Evolutionary conservation across 2,113 vertebrate genomes (phyloP).

Genomic region (Trachemys scripta): DNA sequence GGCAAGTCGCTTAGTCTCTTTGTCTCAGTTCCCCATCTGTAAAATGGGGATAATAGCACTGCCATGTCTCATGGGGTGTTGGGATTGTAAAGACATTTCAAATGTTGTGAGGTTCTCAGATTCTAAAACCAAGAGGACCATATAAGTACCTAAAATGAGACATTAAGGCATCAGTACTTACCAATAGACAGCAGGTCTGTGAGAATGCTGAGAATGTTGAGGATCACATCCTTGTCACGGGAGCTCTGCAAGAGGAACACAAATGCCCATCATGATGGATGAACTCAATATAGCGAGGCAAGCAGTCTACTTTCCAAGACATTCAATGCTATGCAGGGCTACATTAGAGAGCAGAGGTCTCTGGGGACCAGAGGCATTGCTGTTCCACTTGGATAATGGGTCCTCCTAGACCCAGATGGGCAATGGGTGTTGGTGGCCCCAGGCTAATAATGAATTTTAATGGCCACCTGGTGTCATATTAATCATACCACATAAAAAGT

Average conservation of each 20-base stretch:
- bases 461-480: not conserved
- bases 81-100: not conserved
- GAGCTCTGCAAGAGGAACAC: slow-evolving; percentile 83
- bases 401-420: slow-evolving; percentile 11
- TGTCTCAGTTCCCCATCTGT: not conserved
- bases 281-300: not conserved
- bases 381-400: not conserved
- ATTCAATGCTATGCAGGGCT: not conserved
- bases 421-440: not conserved
- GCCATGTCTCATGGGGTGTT: not conserved
- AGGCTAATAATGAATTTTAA: not conserved
- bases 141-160: not conserved
- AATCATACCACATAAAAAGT: not conserved
- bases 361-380: not conserved
- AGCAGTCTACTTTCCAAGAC: not conserved
- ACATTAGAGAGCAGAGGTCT: not conserved
- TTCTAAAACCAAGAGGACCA: not conserved
- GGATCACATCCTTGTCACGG: slow-evolving; percentile 83
- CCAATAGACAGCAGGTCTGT: slow-evolving; percentile 91
- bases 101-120: not conserved
- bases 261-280: not conserved
- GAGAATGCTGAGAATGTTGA: slow-evolving; percentile 87
- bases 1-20: not conserved
- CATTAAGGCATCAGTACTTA: slow-evolving; percentile 73
- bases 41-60: not conserved